Evolutionary conservation across 2,797 vertebrate genomes (phyloP), one percentile per base, ranked within the genome.

Genomic region (Intellagama lesueurii): DNA sequence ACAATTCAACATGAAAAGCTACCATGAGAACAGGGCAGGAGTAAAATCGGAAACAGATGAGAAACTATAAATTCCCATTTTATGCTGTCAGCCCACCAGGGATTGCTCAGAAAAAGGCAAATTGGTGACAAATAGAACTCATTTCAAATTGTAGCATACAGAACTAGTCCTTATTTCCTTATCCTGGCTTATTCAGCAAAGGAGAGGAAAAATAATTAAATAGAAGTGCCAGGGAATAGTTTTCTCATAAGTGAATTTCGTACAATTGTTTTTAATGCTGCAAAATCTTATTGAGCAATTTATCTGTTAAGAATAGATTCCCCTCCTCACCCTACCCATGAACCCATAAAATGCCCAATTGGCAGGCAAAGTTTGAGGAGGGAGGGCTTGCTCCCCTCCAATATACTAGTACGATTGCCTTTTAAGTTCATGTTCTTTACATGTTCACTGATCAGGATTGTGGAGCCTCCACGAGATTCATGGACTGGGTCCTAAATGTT

Each of bases 1-100:
- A 81, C 78, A 91, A 92, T 82, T 32, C 92, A 93, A 90, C 87
- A 90, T 93, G 89, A 94, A 95, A 90, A 87, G 72, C 80, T 91
- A 92, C 94, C 93, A 90, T 89, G 78, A 69, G 83, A 91, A 88
- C 91, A 83, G 91, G 93, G 94, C 91, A 93, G 92, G 92, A 90
- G 91, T 90, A 81, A 90, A 95, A 94, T 87, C 83, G 87, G 72
- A 94, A 95, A 93, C 90, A 95, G 94, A 95, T 91, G 91, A 88
- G 85, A 89, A 96, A 92, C 75, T 93, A 88, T 73, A 92, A 93
- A 87, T 80, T 88, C 88, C 90, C 94, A 90, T 93, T 94, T 95
- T 89, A 94, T 30, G 2, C 60, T 85, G 24, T 75, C 11, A 95
- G 82, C 84, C 84, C 90, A 92, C n/a, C n/a, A 92, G 92, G 88